A percentile compares a stretch with the other conserved stretches of the same genome.
Conservation (phyloP, 2,888 invertebrate genomes). For the Allacma fusca region DNA sequence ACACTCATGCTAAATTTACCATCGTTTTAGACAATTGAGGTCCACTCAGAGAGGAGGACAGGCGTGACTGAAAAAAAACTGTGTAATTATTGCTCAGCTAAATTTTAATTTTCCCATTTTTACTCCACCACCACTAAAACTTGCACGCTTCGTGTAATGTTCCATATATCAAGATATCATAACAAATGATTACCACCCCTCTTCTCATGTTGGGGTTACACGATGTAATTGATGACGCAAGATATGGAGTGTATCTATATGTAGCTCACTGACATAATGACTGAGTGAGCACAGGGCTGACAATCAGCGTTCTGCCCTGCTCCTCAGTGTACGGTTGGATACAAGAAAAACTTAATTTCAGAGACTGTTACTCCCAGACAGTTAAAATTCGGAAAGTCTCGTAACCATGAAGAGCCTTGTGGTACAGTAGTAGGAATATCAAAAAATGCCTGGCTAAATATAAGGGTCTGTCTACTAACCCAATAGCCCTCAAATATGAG, state of each 20-base stretch:
- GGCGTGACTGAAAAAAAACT: not conserved
- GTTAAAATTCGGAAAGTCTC: too few species aligned
- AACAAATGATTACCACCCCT: not conserved
- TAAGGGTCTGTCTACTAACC: too few species aligned
- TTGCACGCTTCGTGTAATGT: not conserved
- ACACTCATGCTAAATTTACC: not conserved
- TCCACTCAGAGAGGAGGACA: not conserved
- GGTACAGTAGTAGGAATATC: too few species aligned
- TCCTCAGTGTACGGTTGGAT: too few species aligned
- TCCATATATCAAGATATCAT: too few species aligned
- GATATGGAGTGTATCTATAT: not conserved
- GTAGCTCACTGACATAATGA: not conserved
- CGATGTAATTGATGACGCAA: constrained; percentile 6
- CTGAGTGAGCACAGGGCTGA: too few species aligned
- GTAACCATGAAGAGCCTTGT: too few species aligned
- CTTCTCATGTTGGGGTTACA: not conserved
- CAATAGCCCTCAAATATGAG: too few species aligned
- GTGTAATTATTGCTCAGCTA: not conserved
- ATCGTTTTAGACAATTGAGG: not conserved
- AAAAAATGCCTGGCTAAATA: too few species aligned
- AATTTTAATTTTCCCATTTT: not conserved
- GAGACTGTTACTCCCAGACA: too few species aligned
- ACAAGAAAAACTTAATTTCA: too few species aligned
- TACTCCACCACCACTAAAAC: not conserved
- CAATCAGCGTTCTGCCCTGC: too few species aligned